Base-by-base conservation (phyloP, 2,888 invertebrate species). In the Drosophila maculinotata region DNA sequence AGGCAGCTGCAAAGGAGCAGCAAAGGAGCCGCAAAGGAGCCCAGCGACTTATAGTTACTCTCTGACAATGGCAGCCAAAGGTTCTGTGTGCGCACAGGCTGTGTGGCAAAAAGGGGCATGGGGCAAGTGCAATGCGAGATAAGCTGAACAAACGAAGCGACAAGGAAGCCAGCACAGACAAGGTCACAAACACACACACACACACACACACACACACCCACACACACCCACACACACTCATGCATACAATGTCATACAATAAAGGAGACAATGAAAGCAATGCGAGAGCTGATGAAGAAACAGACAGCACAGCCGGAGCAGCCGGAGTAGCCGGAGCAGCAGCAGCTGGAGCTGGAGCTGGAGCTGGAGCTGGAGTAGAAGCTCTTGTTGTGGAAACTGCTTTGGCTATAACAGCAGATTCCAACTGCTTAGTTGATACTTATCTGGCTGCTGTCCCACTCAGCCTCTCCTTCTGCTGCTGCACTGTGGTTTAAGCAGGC, bases 371-470 rank as follows among this genome's bases (percentile, higher is more conserved):
- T n/a, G n/a, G n/a, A 31, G 30, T 9, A 20, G 36, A 39, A 26
- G 1, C 62, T 52, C 63, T 64, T 53, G 71, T 84, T 79, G 51
- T 69, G 69, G 69, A 45, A 44, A 52, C 63, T 73, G 74, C 74
- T 76, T 65, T 64, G 39, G 79, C 71, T 54, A 83, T 77, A 83
- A 71, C 69, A 83, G 64, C 74, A 82, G 77, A 82, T 81, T 79
- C 64, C 86, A 71, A 85, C 80, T 81, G 86, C 80, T 81, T 85
- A 82, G 83, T 71, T 72, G 86, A 81, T 81, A 76, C 80, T 81
- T 81, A 81, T 85, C 80, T 58, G 73, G 59, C 52, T 48, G 33
- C 20, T 38, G 20, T 5, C 14, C n/a, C 31, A 15, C 9, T 1
- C 41, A 20, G 8, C 1, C 20, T n/a, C 14, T 7, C 30, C n/a